Base-by-base conservation (phyloP, 2,888 invertebrate species). In the Pterostichus madidus region DNA sequence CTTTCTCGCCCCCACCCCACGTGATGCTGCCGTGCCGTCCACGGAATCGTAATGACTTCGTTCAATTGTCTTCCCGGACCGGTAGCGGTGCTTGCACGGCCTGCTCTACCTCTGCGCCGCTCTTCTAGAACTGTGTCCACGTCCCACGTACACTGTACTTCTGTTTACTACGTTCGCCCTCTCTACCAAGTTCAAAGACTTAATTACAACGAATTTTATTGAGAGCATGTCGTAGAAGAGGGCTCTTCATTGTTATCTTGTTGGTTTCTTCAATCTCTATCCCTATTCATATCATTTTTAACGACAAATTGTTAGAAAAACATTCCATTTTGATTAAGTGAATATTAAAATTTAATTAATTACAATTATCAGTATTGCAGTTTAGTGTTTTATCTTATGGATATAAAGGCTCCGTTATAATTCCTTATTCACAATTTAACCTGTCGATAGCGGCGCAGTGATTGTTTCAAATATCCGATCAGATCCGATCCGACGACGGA, bases 21-120 rank as follows among this genome's bases (percentile, higher is more conserved):
- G 31, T 24, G 24, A 24, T 13, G 17, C 64, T 46, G 73, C 24
- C 13, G 78, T 44, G 68, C 24, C 52, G 80, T 52, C 24, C 46
- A 32, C 80, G 71, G 80, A 80, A 80, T 80, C 68, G 80, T 68
- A 80, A 80, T 80, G 80, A 80, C 52, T 71, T 35, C 35, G 52
- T 80, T 80, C 44, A 78, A 78, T 59, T 78, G 59, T 78, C 78
- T 78, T 39, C n/a, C 53, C 13, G 31, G 13, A 10, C 31, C 17
- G 10, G 39, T 5, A 32, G 8, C 71, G 24, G 44, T n/a, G 32
- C 35, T n/a, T 17, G 73, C 11, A 75, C 39, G 39, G 44, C 24
- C 15, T 35, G 35, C 15, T 15, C 39, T 39, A 1, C 39, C 8
- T 8, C 8, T 35, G 13, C 15, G 4, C 39, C 8, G 7, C 39